Evolutionary conservation across 2,888 invertebrate genomes (phyloP), one percentile per base, ranked within the genome.

Genomic region (Lysandra coridon): DNA sequence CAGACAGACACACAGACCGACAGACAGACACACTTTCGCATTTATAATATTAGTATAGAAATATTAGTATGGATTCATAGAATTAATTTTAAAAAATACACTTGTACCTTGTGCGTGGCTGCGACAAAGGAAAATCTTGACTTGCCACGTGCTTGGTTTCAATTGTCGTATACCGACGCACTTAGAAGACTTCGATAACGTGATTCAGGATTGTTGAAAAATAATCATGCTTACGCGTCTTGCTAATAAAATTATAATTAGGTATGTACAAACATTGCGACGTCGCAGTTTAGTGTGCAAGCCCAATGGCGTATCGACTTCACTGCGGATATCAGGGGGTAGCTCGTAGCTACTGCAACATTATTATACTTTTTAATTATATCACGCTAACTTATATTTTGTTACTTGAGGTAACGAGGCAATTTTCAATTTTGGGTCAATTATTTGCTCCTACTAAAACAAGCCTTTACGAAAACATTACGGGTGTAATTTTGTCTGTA

Each of bases 391-490:
- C 10, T 23, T 30, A 23, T 64, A 23, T 23, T 23, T 64, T 64
- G 30, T 64, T 62, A 23, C 62, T 57, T 57, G 23, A 23, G 23
- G 10, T n/a, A 23, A 23, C 62, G 1, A 62, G 7, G 62, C n/a
- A 62, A 6, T 23, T 62, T 62, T 62, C 7, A 30, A 64, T 64
- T 64, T 64, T 64, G 30, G 30, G 30, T 30, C 64, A 30, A 30
- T 64, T 64, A 30, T 1, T 64, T 30, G 64, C 10, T 30, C 23
- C 64, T 1, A 23, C 23, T 23, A 23, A n/a, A 62, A 62, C 62
- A 73, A n/a, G 17, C 44, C 17, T n/a, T 73, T n/a, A 73, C 17
- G 40, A 73, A 73, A 73, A 40, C n/a, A 40, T 40, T 73, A 40
- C 17, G n/a, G 17, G 40, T 14, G n/a, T 0, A 73, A 73, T 44